Evolutionary conservation across 1,140 invertebrate genomes (phyloP).

Genomic region (Ceratosolen solmsi): DNA sequence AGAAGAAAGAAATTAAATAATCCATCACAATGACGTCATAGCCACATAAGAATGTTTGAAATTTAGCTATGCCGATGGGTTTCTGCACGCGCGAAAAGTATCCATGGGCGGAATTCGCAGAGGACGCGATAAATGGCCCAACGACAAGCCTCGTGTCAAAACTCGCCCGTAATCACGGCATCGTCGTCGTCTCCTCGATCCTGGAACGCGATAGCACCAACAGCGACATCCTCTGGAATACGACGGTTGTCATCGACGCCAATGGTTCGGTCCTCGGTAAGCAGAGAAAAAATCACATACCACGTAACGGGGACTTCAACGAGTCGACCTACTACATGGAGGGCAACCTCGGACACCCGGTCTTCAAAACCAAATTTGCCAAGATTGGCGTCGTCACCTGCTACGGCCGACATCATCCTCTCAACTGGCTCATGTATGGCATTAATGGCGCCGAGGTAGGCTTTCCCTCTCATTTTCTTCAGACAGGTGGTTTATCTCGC

Average conservation of each 20-base stretch:
- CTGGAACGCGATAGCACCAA: constrained; percentile 91
- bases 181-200: constrained; percentile 97
- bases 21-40: too few species aligned
- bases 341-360: constrained; percentile 95
- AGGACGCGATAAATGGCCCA: constrained; percentile 89
- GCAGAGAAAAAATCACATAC: constrained; percentile 98
- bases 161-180: constrained; percentile 89
- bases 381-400: constrained; percentile 97
- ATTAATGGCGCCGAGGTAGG: constrained; percentile 92
- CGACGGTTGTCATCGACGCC: constrained; percentile 94
- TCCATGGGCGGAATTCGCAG: constrained; percentile 98
- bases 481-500: too few species aligned
- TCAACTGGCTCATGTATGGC: constrained; percentile 98
- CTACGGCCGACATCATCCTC: constrained; percentile 97
- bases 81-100: constrained; percentile 98
- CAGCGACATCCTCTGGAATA: constrained; percentile 96
- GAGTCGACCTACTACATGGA: constrained; percentile 99
- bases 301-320: constrained; percentile 97
- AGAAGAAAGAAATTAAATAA: too few species aligned
- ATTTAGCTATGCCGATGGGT: constrained; percentile 96
- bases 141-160: constrained; percentile 87
- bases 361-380: constrained; percentile 91
- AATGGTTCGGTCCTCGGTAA: constrained; percentile 92
- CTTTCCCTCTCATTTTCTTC: too few species aligned
- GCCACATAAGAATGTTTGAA: too few species aligned